A percentile compares a stretch with the other conserved stretches of the same genome.
Conservation (phyloP, 64 coral and sea anemone genomes). For the Stichodactyla helianthus region DNA sequence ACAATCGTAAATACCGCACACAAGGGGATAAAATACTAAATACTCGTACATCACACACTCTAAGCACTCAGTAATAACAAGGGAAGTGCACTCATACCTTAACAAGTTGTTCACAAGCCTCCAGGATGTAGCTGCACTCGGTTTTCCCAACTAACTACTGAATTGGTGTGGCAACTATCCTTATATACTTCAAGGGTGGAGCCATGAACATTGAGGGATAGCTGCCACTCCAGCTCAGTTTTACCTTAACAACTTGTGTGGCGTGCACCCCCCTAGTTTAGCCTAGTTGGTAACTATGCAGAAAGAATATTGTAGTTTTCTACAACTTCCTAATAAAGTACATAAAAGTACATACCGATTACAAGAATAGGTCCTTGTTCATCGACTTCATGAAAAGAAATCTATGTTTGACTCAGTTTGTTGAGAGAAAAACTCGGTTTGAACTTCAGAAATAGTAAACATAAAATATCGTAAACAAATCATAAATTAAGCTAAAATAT, state of each 20-base stretch:
- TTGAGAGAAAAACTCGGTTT: too few relatives aligned
- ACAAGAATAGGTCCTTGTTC: not conserved
- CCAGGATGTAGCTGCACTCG: too few relatives aligned
- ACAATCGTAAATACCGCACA: too few relatives aligned
- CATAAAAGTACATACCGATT: not conserved
- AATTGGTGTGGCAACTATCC: not conserved
- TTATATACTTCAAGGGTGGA: not conserved
- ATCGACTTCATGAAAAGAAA: not conserved
- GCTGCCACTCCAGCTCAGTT: not conserved
- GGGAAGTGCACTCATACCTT: too few relatives aligned
- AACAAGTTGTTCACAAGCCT: too few relatives aligned
- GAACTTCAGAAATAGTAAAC: not conserved
- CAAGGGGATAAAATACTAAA: too few relatives aligned
- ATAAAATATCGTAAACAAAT: not conserved
- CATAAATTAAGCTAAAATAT: not conserved
- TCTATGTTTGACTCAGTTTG: not conserved
- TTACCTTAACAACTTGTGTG: not conserved
- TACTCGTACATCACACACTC: too few relatives aligned
- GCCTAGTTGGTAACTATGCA: not conserved
- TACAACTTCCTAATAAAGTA: not conserved
- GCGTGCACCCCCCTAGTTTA: not conserved
- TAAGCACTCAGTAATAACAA: too few relatives aligned
- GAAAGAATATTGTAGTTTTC: not conserved
- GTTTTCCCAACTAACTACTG: not conserved
- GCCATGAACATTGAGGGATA: not conserved